Evolutionary conservation across 2,797 vertebrate species (phyloP).

Genomic region (Gymnothorax reevesii): DNA sequence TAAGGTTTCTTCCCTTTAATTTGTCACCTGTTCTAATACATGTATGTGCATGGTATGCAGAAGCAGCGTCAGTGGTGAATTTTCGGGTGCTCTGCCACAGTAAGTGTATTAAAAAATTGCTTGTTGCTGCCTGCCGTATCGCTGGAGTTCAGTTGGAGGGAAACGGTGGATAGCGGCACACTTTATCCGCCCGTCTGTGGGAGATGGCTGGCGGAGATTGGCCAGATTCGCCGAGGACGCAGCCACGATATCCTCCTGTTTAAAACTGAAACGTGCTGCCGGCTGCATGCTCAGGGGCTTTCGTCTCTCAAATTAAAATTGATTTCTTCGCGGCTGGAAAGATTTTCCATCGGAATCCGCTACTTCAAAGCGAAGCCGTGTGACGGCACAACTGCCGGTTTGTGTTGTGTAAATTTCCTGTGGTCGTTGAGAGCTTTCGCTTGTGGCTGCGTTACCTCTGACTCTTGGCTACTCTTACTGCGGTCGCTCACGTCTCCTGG

Average conservation of each 20-base stretch:
- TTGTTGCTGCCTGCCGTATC: background rate
- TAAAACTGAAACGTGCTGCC: background rate
- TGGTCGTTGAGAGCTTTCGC: no score
- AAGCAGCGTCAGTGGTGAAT: background rate
- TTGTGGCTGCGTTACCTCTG: background rate
- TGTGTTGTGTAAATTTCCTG: background rate
- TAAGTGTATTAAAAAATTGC: background rate
- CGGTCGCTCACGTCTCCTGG: background rate
- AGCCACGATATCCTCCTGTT: background rate
- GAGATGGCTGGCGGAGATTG: background rate
- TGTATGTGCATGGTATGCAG: background rate
- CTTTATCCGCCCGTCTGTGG: background rate
- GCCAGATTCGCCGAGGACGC: background rate
- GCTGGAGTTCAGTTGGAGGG: background rate
- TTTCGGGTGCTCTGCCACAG: background rate
- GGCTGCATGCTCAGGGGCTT: background rate
- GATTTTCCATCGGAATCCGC: background rate
- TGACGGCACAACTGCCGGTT: background rate
- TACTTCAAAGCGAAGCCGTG: background rate
- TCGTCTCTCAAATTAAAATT: background rate
- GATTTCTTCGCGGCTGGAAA: background rate
- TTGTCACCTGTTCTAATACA: background rate
- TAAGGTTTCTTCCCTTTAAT: no score
- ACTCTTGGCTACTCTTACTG: background rate
- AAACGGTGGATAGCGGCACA: background rate